Conservation (phyloP, 2,113 vertebrate species). For the Recurvirostra avosetta region DNA sequence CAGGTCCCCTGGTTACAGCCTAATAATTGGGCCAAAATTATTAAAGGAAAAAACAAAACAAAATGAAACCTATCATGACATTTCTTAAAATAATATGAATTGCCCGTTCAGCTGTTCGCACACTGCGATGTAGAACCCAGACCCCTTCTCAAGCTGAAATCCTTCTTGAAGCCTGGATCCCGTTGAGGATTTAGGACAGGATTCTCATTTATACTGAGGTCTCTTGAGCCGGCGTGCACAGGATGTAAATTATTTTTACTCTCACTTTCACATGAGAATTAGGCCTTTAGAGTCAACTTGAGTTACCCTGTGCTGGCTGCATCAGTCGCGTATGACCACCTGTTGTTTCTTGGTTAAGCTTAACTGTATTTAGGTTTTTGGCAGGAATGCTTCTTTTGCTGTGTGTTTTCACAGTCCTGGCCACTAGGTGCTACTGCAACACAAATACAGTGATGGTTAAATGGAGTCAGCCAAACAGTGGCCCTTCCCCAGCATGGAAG, state of each 20-base stretch:
- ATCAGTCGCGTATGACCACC: constrained; percentile 25
- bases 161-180: neutral
- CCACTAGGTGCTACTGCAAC: constrained; percentile 67
- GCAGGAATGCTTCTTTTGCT: neutral
- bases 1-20: neutral
- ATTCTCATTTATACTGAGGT: constrained; percentile 45
- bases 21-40: constrained; percentile 27
- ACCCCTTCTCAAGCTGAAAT: constrained; percentile 25
- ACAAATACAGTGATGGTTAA: constrained; percentile 7
- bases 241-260: constrained; percentile 61
- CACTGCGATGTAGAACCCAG: constrained; percentile 16
- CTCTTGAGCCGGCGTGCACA: constrained; percentile 47
- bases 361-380: neutral
- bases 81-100: constrained; percentile 42
- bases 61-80: neutral
- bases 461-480: neutral
- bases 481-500: neutral
- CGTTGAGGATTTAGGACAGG: constrained; percentile 31
- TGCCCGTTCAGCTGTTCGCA: constrained; percentile 53
- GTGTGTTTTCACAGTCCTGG: constrained; percentile 35
- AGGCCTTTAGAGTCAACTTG: constrained; percentile 51
- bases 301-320: constrained; percentile 54
- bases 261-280: constrained; percentile 63
- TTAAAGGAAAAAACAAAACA: constrained; percentile 24
- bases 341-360: constrained; percentile 43